Evolutionary conservation across 2,113 vertebrate species (phyloP).

Genomic region (Aptenodytes patagonicus): DNA sequence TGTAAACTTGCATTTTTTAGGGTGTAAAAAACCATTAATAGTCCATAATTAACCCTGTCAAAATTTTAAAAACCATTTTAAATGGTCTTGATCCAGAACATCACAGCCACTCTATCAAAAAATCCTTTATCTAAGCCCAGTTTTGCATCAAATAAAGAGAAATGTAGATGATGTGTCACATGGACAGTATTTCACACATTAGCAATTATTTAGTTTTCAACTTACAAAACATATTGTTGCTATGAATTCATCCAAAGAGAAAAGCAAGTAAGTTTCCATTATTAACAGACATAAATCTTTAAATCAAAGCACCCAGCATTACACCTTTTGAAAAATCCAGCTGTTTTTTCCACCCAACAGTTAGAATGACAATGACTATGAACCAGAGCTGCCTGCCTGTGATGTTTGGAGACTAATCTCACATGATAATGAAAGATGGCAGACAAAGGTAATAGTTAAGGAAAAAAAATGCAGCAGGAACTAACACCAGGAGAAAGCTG

Average conservation of each 20-base stretch:
- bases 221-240: background rate
- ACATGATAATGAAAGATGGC: background rate
- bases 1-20: background rate
- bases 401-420: background rate
- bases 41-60: background rate
- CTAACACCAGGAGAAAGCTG: background rate
- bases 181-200: background rate
- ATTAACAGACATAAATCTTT: background rate
- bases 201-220: background rate
- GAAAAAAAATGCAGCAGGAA: background rate
- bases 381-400: background rate
- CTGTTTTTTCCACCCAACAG: background rate
- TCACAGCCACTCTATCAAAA: background rate
- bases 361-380: background rate
- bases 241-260: background rate
- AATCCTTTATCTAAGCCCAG: background rate
- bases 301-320: background rate
- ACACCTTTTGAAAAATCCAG: background rate
- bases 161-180: background rate
- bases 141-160: background rate
- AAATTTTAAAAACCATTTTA: background rate
- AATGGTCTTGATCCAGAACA: background rate
- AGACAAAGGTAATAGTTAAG: background rate
- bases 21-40: background rate
- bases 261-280: background rate